These are phyloP conservation scores for Paraescarpia echinospica DNA, from an alignment of 1,140 invertebrate species.

Conservation along the genomic window DNA sequence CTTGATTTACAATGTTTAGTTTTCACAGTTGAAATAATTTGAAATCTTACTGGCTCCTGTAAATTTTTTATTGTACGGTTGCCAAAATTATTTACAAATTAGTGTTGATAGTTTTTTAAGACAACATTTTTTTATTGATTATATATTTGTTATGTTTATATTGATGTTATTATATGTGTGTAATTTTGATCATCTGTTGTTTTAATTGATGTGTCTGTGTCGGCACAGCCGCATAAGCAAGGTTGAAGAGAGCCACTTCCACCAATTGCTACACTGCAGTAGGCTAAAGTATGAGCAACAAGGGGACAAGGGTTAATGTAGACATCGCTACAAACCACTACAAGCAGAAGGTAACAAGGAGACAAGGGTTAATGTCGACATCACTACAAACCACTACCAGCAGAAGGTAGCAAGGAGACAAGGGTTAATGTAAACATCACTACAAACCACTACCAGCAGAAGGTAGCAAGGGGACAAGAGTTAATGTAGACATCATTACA, in stretches of 20 bases:
- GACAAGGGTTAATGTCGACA: too few species aligned
- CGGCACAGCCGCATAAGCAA: not conserved
- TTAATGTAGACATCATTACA: not conserved
- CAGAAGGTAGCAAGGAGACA: too few species aligned
- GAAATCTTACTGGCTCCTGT: not conserved
- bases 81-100: not conserved
- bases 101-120: not conserved
- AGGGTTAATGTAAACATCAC: not conserved
- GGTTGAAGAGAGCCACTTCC: not conserved
- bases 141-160: constrained; percentile 2
- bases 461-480: too few species aligned
- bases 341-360: too few species aligned
- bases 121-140: not conserved
- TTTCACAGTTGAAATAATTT: not conserved
- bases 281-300: not conserved
- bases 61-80: not conserved
- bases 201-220: not conserved
- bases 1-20: not conserved
- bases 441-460: not conserved
- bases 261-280: not conserved
- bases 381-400: too few species aligned
- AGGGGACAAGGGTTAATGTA: not conserved
- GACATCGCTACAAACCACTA: too few species aligned
- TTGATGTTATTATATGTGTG: not conserved
- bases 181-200: not conserved